Evolutionary conservation across 2,888 invertebrate genomes (phyloP).

Genomic region (Hybos culiciformis): DNA sequence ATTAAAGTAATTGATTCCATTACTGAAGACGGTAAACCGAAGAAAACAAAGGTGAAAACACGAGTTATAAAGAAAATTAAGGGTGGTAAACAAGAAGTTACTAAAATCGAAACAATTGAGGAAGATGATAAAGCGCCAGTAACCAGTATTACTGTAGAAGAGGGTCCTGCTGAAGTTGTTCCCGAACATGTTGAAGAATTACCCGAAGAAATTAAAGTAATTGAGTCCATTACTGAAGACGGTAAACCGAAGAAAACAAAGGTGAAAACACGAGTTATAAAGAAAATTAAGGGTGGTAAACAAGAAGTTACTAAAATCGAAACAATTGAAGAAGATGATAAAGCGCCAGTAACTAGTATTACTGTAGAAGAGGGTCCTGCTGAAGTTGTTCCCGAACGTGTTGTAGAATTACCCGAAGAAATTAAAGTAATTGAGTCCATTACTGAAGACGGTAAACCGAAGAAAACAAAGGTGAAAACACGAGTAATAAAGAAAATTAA

Average conservation of each 20-base stretch:
- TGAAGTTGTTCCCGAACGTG: conserved; percentile 15
- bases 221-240: conserved; percentile 22
- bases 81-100: conserved; percentile 30
- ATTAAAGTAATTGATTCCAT: conserved; percentile 30
- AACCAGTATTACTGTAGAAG: conserved; percentile 20
- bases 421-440: conserved; percentile 10
- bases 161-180: conserved; percentile 16
- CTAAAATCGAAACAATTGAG: conserved; percentile 28
- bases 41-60: conserved; percentile 26
- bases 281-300: conserved; percentile 18
- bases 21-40: conserved; percentile 25
- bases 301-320: conserved; percentile 28
- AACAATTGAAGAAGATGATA: conserved; percentile 22
- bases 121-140: conserved; percentile 25
- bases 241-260: conserved; percentile 24
- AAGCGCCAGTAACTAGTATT: conserved; percentile 25
- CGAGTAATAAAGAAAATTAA: conserved; percentile 23
- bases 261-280: conserved; percentile 22
- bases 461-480: conserved; percentile 29
- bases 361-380: conserved; percentile 22
- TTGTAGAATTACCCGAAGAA: conserved; percentile 18
- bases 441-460: conserved; percentile 16
- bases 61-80: conserved; percentile 29
- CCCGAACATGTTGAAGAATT: conserved; percentile 17
- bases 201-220: conserved; percentile 15